phyloP scores from a whole-genome alignment of 2,888 invertebrate species.

The Saturnia pavonia region DNA sequence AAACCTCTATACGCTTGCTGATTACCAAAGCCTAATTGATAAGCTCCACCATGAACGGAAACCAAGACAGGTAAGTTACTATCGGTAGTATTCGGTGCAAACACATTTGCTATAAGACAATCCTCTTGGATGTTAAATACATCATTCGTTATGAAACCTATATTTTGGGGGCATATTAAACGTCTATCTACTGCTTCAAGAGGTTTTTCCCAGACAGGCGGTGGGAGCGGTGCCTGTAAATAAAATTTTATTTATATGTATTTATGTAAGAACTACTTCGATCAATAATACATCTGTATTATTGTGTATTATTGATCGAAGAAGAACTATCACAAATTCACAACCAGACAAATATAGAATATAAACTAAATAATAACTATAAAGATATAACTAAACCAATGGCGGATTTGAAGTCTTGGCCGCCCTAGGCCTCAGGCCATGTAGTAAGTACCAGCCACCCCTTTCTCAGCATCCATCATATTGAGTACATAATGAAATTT shows the following conservation, averaged over 20 bases:
- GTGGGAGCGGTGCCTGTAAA: slow-evolving; percentile 32
- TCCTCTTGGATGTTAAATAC: slow-evolving; percentile 34
- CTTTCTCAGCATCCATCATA: too few species aligned
- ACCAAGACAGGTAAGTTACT: slow-evolving; percentile 43
- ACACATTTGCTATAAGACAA: slow-evolving; percentile 41
- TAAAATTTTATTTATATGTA: slow-evolving; percentile 6
- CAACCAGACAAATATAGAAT: too few species aligned
- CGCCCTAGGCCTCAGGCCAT: too few species aligned
- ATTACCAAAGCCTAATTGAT: slow-evolving; percentile 31
- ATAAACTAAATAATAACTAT: too few species aligned
- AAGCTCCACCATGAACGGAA: slow-evolving; percentile 44
- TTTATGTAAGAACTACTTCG: not conserved
- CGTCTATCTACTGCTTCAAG: slow-evolving; percentile 31
- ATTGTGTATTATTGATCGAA: too few species aligned
- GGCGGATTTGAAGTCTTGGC: too few species aligned
- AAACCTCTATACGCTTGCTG: slow-evolving; percentile 22
- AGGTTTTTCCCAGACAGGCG: slow-evolving; percentile 33
- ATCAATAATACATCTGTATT: too few species aligned
- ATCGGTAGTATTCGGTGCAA: slow-evolving; percentile 36
- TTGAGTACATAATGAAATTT: too few species aligned
- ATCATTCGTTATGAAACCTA: slow-evolving; percentile 38
- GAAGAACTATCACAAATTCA: too few species aligned
- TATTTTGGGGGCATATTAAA: slow-evolving; percentile 29
- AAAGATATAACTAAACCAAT: too few species aligned
- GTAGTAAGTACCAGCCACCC: too few species aligned